Percentiles rank a stretch among this genome's conserved stretches.
Evolutionary conservation across 2,888 invertebrate genomes (phyloP).

Genomic region (Lycia hirtaria): DNA sequence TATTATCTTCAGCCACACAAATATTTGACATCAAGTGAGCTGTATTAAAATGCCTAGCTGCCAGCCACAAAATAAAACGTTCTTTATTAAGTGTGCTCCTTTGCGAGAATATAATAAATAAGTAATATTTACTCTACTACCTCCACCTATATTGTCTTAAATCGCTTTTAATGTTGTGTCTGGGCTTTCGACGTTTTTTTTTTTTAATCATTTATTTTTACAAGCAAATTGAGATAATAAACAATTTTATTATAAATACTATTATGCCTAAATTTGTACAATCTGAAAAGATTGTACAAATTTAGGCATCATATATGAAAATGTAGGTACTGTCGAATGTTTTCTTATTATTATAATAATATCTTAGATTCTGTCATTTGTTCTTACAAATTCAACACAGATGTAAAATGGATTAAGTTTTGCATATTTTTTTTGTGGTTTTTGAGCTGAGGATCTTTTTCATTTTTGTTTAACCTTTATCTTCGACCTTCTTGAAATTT

Average conservation of each 20-base stretch:
- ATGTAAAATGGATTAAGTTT: not conserved
- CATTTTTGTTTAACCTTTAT: constrained; percentile 33
- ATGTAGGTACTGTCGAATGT: not conserved
- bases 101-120: not conserved
- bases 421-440: not conserved
- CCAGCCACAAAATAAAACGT: no score
- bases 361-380: constrained; percentile 2
- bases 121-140: no score
- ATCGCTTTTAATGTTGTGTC: constrained; percentile 9
- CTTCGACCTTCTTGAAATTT: constrained; percentile 36
- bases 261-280: no score
- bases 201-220: no score
- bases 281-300: no score
- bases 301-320: no score
- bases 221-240: no score
- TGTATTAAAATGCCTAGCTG: no score
- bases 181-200: not conserved
- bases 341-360: constrained; percentile 3
- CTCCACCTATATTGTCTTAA: constrained; percentile 12
- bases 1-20: no score
- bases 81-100: constrained; percentile 16
- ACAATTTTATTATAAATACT: no score
- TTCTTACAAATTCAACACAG: not conserved
- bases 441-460: not conserved
- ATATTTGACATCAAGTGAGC: no score